phyloP scores from a whole-genome alignment of 2,797 vertebrate genomes.

The Lindbergichthys nudifrons region DNA sequence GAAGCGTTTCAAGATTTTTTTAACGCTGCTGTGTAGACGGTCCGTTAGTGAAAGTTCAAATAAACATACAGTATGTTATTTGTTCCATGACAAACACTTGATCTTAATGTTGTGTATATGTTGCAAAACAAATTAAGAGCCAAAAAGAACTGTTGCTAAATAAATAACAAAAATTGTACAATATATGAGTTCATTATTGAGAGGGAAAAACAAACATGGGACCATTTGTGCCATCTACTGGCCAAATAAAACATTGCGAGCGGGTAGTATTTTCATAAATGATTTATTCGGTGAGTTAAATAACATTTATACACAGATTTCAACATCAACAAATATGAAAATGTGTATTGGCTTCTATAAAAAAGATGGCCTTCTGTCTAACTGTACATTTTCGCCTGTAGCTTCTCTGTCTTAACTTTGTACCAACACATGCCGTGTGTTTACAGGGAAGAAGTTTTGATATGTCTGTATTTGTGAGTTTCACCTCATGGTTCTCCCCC shows the following conservation, averaged over 20 bases:
- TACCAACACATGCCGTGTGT: neutral
- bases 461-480: slow-evolving; percentile 11
- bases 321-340: neutral
- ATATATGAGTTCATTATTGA: too few species aligned
- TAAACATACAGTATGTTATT: neutral
- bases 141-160: too few species aligned
- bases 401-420: neutral
- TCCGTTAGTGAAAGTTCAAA: slow-evolving; percentile 2
- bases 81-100: neutral
- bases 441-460: slow-evolving; percentile 2
- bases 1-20: too few species aligned
- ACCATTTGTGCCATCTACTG: slow-evolving; percentile 60
- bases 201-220: neutral
- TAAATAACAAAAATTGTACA: too few species aligned
- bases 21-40: too few species aligned
- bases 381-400: neutral
- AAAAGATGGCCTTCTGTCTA: too few species aligned
- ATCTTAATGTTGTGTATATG: too few species aligned
- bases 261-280: neutral
- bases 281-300: neutral
- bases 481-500: neutral
- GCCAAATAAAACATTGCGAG: slow-evolving; percentile 15
- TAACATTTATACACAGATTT: neutral
- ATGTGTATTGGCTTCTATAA: neutral
- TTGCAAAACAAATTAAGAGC: too few species aligned